A percentile compares a stretch with the other conserved stretches of the same genome.
phyloP scores from a whole-genome alignment of 2,888 invertebrate species.

The Diarsia rubi region DNA sequence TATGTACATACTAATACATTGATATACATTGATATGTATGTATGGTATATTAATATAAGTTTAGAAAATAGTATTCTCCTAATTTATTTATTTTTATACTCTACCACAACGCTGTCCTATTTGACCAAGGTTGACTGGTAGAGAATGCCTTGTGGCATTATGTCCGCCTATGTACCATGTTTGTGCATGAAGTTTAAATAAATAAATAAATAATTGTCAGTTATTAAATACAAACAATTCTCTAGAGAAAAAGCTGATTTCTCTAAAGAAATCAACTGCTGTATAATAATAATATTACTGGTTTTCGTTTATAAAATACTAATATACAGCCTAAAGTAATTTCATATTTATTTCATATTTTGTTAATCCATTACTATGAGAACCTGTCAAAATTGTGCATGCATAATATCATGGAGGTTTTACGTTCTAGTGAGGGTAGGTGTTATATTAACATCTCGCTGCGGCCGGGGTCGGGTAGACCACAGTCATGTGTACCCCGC shows the following conservation, averaged over 20 bases:
- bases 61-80: too few species aligned
- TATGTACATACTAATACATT: too few species aligned
- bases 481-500: conserved; percentile 36
- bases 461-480: conserved; percentile 35
- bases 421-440: conserved; percentile 43
- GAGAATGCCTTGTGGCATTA: too few species aligned
- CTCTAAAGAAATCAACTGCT: not conserved
- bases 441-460: conserved; percentile 47
- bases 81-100: too few species aligned
- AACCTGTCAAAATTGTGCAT: conserved; percentile 55
- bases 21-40: too few species aligned
- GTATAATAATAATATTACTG: not conserved
- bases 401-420: conserved; percentile 54
- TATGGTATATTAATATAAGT: too few species aligned
- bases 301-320: not conserved
- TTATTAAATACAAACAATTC: not conserved
- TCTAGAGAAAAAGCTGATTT: too few species aligned
- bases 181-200: too few species aligned
- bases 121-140: too few species aligned
- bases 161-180: too few species aligned
- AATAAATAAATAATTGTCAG: too few species aligned
- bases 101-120: too few species aligned
- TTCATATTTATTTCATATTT: conserved; percentile 31
- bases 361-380: conserved; percentile 57
- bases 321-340: not conserved